Conservation (phyloP, 2,113 vertebrate species). For the Labrus mixtus region DNA sequence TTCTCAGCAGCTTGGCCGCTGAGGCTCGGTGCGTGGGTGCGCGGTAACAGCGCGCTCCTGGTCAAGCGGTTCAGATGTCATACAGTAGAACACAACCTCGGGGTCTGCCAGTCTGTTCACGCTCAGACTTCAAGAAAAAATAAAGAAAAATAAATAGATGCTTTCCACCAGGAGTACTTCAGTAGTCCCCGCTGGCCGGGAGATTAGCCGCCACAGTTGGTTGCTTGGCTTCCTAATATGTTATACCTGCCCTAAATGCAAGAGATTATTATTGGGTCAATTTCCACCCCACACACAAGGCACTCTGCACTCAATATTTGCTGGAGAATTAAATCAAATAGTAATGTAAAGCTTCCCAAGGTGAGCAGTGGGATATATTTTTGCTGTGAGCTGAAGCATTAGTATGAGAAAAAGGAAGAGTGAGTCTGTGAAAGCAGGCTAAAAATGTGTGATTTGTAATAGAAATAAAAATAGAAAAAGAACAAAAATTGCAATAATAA, state of each 20-base stretch:
- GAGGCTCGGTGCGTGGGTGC: constrained; percentile 65
- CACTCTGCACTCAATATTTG: constrained; percentile 36
- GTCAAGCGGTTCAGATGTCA: constrained; percentile 57
- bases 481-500: too few relatives aligned
- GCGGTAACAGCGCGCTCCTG: constrained; percentile 63
- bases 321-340: constrained; percentile 50
- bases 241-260: constrained; percentile 18
- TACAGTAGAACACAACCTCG: constrained; percentile 36
- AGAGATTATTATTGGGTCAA: constrained; percentile 24
- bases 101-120: constrained; percentile 31
- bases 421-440: constrained; percentile 4
- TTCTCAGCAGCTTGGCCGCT: constrained; percentile 49
- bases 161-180: not conserved
- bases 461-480: constrained; percentile 1
- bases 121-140: not conserved
- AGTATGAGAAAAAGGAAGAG: constrained; percentile 9
- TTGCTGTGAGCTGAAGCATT: constrained; percentile 9
- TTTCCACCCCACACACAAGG: constrained; percentile 33
- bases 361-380: constrained; percentile 12
- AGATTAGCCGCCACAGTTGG: constrained; percentile 40
- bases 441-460: constrained; percentile 19
- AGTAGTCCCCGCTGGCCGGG: constrained; percentile 5
- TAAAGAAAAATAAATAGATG: not conserved
- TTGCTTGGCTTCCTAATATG: constrained; percentile 37
- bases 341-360: constrained; percentile 33